Percentiles rank a stretch among this genome's conserved stretches.
Conservation (phyloP, 2,888 invertebrate species). For the Tinea pellionella region DNA sequence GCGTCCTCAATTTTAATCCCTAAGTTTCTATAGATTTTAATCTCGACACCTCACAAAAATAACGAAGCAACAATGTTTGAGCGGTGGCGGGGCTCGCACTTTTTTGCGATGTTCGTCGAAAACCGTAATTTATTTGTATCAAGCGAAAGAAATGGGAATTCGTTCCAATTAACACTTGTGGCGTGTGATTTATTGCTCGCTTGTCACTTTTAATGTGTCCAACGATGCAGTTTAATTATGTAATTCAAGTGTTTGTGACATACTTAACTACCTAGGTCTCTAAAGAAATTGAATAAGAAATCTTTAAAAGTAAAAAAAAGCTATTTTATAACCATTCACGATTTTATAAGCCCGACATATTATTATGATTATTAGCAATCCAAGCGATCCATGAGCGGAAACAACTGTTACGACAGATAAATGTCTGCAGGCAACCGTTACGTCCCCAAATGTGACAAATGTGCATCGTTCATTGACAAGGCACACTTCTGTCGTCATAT, state of each 20-base stretch:
- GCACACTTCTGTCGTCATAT: no score
- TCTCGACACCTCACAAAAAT: conserved; percentile 11
- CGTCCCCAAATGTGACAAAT: no score
- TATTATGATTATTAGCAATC: no score
- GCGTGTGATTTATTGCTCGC: not conserved
- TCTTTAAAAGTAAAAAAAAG: no score
- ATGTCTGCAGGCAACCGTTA: no score
- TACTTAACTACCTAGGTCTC: not conserved
- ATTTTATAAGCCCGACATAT: no score
- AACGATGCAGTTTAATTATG: not conserved
- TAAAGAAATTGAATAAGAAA: no score
- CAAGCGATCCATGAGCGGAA: no score
- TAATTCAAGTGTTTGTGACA: not conserved
- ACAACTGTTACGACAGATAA: no score
- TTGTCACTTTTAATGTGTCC: not conserved
- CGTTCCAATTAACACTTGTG: conserved; percentile 62
- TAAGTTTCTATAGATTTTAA: conserved; percentile 7
- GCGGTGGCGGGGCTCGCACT: conserved; percentile 14
- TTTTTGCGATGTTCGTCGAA: conserved; percentile 9
- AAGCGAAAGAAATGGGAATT: conserved; percentile 38
- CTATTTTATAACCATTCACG: no score
- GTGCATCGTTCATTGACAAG: no score
- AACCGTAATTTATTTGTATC: conserved; percentile 1
- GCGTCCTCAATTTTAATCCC: not conserved
- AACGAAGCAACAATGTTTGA: not conserved